Base-by-base conservation (phyloP, 2,113 vertebrate genomes). In the Cairina moschata region DNA sequence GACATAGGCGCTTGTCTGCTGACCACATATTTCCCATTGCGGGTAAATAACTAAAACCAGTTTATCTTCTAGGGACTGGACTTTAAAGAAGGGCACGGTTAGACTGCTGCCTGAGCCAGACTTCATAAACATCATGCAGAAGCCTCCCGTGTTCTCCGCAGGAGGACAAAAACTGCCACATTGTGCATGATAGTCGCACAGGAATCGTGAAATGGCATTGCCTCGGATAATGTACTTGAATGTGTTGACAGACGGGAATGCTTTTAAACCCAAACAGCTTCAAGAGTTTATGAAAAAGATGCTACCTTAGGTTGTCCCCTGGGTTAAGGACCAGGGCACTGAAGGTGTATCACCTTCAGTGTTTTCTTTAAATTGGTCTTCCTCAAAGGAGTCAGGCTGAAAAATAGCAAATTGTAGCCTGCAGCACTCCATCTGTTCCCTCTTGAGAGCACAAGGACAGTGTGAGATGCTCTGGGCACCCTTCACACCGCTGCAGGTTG, bases 351-450 rank as follows among this genome's bases (percentile, higher is more conserved):
- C 91, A 96, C 90, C 75, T 86, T 86, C 74, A 82, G 84, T 50
- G n/a, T 87, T 93, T 85, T 69, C 83, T 89, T 93, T 40, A 55
- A 2, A 76, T 89, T 79, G 85, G 63, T 58, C 40, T 93, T 84
- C 48, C 79, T 87, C 71, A 7, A 84, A 84, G 83, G 74, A 74
- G 36, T 9, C 36, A 29, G 88, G 50, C 71, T 71, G 95, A 54
- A 75, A 82, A 75, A 79, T 6, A 50, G 89, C 74, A 89, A 77
- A 73, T 17, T 31, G 92, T 31, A 79, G 83, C 96, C 91, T 83
- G 86, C 86, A 95, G 95, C 86, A 6, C 28, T 95, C 60, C 92
- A 79, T 80, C 86, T 93, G 86, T 56, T 92, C 76, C 42, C 86
- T 81, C 68, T 65, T 28, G 83, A 59, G 94, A 69, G 63, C 84